phyloP scores from a whole-genome alignment of 2,888 invertebrate species.

The Hesperia comma region DNA sequence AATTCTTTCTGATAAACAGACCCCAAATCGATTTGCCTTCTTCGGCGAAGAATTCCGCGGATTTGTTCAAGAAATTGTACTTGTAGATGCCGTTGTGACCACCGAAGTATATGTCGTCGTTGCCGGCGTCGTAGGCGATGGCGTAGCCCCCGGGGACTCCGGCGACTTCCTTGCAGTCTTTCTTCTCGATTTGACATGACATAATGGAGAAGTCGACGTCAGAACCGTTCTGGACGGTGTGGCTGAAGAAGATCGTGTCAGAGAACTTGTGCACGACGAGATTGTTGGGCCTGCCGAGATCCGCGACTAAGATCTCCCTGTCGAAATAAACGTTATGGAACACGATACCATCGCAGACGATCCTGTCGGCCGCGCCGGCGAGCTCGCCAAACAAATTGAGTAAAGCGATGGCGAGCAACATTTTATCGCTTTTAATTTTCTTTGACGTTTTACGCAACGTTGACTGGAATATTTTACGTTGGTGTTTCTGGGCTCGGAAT shows the following conservation, averaged over 20 bases:
- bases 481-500: constrained; percentile 42
- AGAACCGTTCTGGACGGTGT: constrained; percentile 59
- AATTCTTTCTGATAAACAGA: constrained; percentile 63
- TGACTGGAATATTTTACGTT: constrained; percentile 36
- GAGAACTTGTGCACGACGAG: constrained; percentile 68
- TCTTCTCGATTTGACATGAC: constrained; percentile 58
- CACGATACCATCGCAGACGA: constrained; percentile 64
- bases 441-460: constrained; percentile 34
- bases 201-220: constrained; percentile 65
- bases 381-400: constrained; percentile 25
- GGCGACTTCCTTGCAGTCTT: constrained; percentile 51
- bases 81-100: constrained; percentile 76
- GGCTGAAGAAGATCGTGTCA: constrained; percentile 68
- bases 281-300: constrained; percentile 64
- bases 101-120: constrained; percentile 74
- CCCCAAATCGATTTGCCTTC: constrained; percentile 71
- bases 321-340: constrained; percentile 67
- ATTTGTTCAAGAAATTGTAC: constrained; percentile 65
- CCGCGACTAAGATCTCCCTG: constrained; percentile 54
- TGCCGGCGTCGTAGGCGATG: constrained; percentile 65
- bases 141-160: constrained; percentile 70
- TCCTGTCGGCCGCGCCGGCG: constrained; percentile 38
- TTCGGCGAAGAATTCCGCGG: constrained; percentile 69
- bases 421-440: constrained; percentile 48
- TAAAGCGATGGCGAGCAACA: constrained; percentile 43